Base-by-base conservation (phyloP, 2,113 vertebrate species). In the Sceloporus tristichus region DNA sequence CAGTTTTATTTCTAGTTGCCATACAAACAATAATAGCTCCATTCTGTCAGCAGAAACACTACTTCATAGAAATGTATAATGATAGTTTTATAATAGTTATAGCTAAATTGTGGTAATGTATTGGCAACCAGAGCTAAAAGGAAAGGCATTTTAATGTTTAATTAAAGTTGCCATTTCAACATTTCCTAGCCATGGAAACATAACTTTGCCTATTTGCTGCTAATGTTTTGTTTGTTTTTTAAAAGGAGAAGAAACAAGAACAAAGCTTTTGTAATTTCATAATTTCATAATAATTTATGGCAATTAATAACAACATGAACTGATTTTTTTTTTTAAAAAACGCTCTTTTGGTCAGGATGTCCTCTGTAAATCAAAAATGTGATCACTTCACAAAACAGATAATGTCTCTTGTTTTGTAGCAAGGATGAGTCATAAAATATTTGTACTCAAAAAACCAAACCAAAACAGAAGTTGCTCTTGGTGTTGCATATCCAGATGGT, bases 291-390 rank as follows among this genome's bases (percentile, higher is more conserved):
- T 90, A 91, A 77, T 48, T 3, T 87, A 82, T 29, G 85, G 9
- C 83, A 87, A 68, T 90, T 95, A 88, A 87, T 21, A 82, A 79
- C 54, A 79, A 91, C 88, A 85, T 77, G 79, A 94, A 94, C 82
- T 85, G 65, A 83, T 8, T 53, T 68, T 71, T 34, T 34, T 34
- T 34, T 34, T 1, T 88, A 79, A 94, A 90, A 92, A 81, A 16
- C 16, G 59, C 82, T 77, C 21, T 88, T 91, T 91, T 91, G 85
- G 54, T 92, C 73, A 75, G 80, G 18, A 53, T 92, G 78, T 81
- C 89, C 81, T 88, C 40, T 85, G 38, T 93, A 88, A 85, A 89
- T 92, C 83, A 86, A 48, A 27, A 74, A 34, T 92, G 84, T 87
- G 10, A 88, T 93, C 90, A 86, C 88, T 85, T 93, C 42, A 29